Conservation (phyloP, 1,140 invertebrate species). For the Pseudomyrmex gracilis region DNA sequence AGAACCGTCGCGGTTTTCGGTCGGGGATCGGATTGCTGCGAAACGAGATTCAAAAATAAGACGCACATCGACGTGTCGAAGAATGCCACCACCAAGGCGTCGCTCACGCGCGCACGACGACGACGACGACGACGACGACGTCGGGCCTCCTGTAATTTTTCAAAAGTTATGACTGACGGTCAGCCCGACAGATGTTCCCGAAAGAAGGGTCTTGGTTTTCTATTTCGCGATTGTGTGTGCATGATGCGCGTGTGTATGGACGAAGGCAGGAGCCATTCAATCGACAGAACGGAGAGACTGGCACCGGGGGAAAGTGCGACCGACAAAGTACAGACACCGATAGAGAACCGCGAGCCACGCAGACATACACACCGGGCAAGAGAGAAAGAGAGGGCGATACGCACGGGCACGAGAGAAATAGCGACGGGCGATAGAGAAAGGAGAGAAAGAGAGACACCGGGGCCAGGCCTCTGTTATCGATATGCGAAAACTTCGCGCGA, state of each 20-base stretch:
- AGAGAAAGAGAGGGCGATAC: background rate
- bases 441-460: constrained; percentile 12
- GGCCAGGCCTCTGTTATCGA: constrained; percentile 44
- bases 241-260: background rate
- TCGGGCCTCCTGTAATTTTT: constrained; percentile 31
- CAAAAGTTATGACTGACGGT: constrained; percentile 54
- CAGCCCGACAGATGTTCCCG: constrained; percentile 66
- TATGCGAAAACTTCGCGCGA: constrained; percentile 27
- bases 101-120: background rate
- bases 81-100: background rate
- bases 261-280: constrained; percentile 18
- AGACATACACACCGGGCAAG: background rate
- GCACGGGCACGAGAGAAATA: constrained; percentile 2
- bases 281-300: constrained; percentile 11
- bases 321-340: constrained; percentile 40
- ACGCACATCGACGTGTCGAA: constrained; percentile 8
- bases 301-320: constrained; percentile 46
- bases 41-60: constrained; percentile 28
- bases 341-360: constrained; percentile 16
- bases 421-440: constrained; percentile 4
- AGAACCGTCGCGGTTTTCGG: background rate
- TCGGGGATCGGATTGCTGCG: constrained; percentile 4
- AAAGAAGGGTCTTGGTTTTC: constrained; percentile 6
- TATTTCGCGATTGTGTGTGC: constrained; percentile 1
- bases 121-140: constrained; percentile 28